Evolutionary conservation across 2,797 vertebrate genomes (phyloP).

Genomic region (Trachurus trachurus): DNA sequence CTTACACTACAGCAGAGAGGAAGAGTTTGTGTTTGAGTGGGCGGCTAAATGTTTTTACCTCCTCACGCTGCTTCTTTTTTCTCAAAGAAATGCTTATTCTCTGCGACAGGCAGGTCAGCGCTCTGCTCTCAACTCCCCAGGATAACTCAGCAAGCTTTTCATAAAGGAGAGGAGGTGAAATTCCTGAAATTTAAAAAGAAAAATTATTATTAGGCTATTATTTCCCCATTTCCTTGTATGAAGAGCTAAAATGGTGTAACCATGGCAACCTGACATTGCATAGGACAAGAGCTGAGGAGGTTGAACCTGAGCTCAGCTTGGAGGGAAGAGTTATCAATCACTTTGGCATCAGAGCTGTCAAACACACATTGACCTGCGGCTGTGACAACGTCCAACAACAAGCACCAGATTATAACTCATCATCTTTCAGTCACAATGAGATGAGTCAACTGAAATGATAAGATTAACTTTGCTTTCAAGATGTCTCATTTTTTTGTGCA

Average conservation of each 20-base stretch:
- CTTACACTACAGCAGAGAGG: conserved; percentile 17
- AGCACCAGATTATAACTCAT: background rate
- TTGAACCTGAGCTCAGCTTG: conserved; percentile 61
- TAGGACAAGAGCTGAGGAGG: conserved; percentile 64
- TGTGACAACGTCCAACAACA: background rate
- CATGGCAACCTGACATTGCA: conserved; percentile 74
- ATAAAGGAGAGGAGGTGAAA: conserved; percentile 41
- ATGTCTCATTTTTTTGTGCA: background rate
- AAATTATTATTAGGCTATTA: background rate
- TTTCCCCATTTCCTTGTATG: conserved; percentile 51
- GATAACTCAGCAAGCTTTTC: conserved; percentile 30
- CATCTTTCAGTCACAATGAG: background rate
- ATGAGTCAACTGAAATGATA: background rate
- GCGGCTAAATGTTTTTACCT: conserved; percentile 32
- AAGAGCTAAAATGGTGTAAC: conserved; percentile 65
- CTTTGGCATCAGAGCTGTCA: conserved; percentile 47
- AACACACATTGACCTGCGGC: background rate
- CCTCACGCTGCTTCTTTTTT: background rate
- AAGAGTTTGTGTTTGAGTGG: conserved; percentile 24
- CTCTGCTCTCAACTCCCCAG: conserved; percentile 37
- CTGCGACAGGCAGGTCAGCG: conserved; percentile 40
- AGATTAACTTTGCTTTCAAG: background rate
- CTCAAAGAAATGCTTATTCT: background rate
- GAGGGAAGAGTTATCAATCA: conserved; percentile 72
- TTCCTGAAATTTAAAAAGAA: no score